phyloP scores from a whole-genome alignment of 1,140 invertebrate species.

The Drosophila auraria region DNA sequence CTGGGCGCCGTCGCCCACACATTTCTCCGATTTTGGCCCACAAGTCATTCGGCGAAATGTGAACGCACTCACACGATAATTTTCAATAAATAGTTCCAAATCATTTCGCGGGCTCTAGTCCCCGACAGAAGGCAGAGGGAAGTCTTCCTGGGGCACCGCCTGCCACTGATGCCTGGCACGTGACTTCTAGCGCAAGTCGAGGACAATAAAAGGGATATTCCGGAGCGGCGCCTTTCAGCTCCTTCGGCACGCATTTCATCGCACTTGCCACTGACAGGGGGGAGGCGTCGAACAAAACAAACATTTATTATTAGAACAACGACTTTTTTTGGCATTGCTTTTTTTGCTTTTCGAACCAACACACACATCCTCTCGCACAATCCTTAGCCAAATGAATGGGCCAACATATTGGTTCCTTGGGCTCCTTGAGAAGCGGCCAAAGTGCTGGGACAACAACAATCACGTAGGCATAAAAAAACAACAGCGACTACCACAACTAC shows the following conservation, averaged over 20 bases:
- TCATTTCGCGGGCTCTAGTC: conserved; percentile 66
- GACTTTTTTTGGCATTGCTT: conserved; percentile 5
- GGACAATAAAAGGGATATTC: conserved; percentile 68
- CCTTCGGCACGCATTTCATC: conserved; percentile 39
- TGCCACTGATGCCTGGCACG: conserved; percentile 75
- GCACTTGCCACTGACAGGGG: conserved; percentile 49
- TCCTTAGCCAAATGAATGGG: conserved; percentile 8
- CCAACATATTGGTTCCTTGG: conserved; percentile 38
- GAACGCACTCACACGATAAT: conserved; percentile 64
- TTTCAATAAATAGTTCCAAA: conserved; percentile 83
- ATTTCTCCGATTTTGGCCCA: conserved; percentile 21
- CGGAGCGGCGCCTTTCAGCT: conserved; percentile 34
- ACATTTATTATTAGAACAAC: conserved; percentile 55
- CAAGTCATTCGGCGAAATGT: conserved; percentile 27
- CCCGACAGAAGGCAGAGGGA: conserved; percentile 17
- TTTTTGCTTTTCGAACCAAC: background rate
- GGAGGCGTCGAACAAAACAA: conserved; percentile 35
- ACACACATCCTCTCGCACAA: conserved; percentile 1
- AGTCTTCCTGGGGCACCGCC: conserved; percentile 62
- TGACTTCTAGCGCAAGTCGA: conserved; percentile 66
- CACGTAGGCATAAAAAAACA: conserved; percentile 21
- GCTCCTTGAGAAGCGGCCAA: conserved; percentile 28
- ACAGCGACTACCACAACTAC: conserved; percentile 37
- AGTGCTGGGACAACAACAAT: conserved; percentile 37
- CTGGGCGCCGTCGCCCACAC: conserved; percentile 5